Percentiles rank a stretch among this genome's conserved stretches.
Conservation (phyloP, 2,797 vertebrate species). For the Chrosomus eos region DNA sequence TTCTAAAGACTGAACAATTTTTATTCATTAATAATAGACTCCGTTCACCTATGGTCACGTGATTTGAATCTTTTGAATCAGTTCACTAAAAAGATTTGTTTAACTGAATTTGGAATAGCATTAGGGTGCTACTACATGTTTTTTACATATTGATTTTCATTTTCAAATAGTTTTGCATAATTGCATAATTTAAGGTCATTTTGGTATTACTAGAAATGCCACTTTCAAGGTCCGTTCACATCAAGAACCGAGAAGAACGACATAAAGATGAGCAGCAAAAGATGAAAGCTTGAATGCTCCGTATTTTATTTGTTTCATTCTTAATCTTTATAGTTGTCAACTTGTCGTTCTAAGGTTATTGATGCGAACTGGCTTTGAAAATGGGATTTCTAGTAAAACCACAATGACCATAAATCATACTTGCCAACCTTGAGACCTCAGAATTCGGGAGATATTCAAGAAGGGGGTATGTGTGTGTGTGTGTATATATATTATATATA, state of each 20-base stretch:
- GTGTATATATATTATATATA: no score
- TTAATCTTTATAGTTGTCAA: no score
- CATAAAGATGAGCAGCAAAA: no score
- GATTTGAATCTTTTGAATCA: slow-evolving; percentile 27
- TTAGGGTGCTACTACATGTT: neutral
- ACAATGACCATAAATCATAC: neutral
- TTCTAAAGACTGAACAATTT: no score
- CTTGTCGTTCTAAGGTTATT: no score
- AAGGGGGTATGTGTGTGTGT: no score
- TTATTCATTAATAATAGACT: no score
- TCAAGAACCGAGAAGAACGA: no score
- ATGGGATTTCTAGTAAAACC: neutral
- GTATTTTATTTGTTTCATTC: neutral
- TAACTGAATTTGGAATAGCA: no score
- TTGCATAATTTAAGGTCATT: neutral
- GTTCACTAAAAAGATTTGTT: neutral
- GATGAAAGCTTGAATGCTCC: neutral
- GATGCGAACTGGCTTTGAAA: neutral
- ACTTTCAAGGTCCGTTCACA: neutral
- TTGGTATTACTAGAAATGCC: neutral
- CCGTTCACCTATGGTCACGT: no score
- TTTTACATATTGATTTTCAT: neutral
- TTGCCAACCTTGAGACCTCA: no score
- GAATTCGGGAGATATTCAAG: no score
- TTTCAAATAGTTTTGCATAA: neutral